Conservation (phyloP, 92 coral and sea anemone genomes). For the Meandrina meandrites region DNA sequence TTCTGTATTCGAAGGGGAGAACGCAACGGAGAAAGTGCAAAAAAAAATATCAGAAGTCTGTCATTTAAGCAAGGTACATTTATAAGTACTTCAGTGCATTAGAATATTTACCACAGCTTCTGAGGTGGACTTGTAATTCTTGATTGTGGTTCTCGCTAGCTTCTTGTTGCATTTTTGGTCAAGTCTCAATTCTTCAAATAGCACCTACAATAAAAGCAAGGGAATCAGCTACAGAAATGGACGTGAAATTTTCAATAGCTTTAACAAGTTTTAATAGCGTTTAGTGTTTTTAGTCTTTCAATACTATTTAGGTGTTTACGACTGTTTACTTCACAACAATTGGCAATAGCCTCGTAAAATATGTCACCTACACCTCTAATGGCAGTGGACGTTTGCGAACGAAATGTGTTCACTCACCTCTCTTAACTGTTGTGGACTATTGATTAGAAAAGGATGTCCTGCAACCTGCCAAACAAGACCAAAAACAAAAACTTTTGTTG, state of each 20-base stretch:
- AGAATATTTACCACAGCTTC: slow-evolving; percentile 68
- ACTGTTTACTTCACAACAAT: background rate
- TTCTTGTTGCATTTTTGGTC: slow-evolving; percentile 82
- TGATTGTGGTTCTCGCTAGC: slow-evolving; percentile 80
- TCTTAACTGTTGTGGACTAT: slow-evolving; percentile 93
- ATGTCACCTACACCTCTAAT: background rate
- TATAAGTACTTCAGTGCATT: background rate
- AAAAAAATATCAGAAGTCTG: no score
- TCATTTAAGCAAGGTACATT: no score
- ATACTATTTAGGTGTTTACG: no score
- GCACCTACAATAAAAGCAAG: slow-evolving; percentile 50
- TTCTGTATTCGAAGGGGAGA: no score
- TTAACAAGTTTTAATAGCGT: no score
- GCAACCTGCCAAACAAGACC: slow-evolving; percentile 51
- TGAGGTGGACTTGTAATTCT: slow-evolving; percentile 85
- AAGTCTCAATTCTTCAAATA: slow-evolving; percentile 84
- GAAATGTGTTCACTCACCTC: slow-evolving; percentile 55
- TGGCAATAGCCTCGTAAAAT: background rate
- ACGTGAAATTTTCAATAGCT: background rate
- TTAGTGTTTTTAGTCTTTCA: no score
- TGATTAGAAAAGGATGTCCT: slow-evolving; percentile 87
- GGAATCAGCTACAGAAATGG: background rate
- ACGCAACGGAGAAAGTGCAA: no score
- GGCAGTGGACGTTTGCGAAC: background rate
- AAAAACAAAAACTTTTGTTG: background rate